Conservation (phyloP, 2,797 vertebrate species). For the Octomys mimax region DNA sequence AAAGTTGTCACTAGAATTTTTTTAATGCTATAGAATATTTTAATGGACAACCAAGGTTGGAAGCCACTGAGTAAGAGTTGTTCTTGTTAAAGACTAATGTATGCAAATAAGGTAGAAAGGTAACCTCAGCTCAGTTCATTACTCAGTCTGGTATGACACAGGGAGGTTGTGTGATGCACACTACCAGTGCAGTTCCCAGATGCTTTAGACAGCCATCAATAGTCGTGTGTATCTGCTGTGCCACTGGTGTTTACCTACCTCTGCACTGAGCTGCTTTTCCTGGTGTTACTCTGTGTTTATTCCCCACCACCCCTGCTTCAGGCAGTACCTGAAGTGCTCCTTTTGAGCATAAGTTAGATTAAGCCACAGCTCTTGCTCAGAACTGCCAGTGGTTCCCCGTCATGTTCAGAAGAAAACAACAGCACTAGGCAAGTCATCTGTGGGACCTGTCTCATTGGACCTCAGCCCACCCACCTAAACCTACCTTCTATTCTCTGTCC, state of each 20-base stretch:
- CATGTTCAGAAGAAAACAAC: not conserved
- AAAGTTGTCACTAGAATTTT: not conserved
- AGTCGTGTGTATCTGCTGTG: not conserved
- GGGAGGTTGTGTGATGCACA: not conserved
- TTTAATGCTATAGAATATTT: not conserved
- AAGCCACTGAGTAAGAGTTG: not conserved
- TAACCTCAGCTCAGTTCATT: not conserved
- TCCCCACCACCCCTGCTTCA: not conserved
- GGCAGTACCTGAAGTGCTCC: not conserved
- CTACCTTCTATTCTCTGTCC: not conserved
- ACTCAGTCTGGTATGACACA: not conserved
- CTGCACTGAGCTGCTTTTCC: not conserved
- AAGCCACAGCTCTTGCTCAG: not conserved
- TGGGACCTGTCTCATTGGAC: not conserved
- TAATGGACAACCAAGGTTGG: not conserved
- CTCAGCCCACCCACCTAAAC: not conserved
- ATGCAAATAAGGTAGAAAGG: not conserved
- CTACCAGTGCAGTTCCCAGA: not conserved
- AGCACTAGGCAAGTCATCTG: not conserved
- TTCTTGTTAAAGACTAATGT: not conserved
- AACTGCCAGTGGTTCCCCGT: not conserved
- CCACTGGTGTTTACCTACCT: not conserved
- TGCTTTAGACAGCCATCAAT: not conserved
- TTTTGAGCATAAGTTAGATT: slow-evolving; percentile 2
- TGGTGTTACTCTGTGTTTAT: not conserved